phyloP scores from a whole-genome alignment of 2,797 vertebrate genomes.

The Urosaurus nigricauda region DNA sequence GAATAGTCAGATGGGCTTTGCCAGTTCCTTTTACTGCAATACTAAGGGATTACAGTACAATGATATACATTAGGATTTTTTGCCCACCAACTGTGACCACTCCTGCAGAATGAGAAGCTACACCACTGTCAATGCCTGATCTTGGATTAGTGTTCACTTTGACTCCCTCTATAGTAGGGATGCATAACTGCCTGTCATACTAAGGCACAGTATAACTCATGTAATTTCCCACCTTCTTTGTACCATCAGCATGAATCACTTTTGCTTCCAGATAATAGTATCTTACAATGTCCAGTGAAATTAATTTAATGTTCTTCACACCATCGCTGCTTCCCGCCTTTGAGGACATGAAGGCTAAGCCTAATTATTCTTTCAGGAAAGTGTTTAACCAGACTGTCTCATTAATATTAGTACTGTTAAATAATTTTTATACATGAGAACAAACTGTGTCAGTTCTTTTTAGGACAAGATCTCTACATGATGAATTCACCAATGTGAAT shows the following conservation, averaged over 20 bases:
- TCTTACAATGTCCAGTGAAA: slow-evolving; percentile 19
- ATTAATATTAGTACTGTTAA: neutral
- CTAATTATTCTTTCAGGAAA: fast-evolving
- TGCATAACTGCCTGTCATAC: slow-evolving; percentile 38
- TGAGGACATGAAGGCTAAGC: fast-evolving
- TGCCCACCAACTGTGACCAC: no score
- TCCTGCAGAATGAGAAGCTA: no score
- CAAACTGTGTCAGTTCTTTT: neutral
- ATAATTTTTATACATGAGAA: slow-evolving; percentile 7
- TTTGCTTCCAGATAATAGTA: slow-evolving; percentile 9
- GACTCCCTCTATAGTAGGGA: slow-evolving; percentile 16
- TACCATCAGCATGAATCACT: slow-evolving; percentile 27
- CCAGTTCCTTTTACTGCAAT: no score
- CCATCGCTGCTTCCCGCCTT: neutral
- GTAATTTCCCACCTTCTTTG: neutral
- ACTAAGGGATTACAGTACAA: no score
- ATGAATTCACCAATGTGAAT: neutral
- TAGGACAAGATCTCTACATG: neutral
- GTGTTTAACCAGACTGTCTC: slow-evolving; percentile 1
- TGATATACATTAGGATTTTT: no score
- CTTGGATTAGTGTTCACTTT: neutral
- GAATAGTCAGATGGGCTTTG: no score
- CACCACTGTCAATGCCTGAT: no score
- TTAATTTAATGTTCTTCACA: neutral
- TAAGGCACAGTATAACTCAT: slow-evolving; percentile 36